phyloP scores from a whole-genome alignment of 2,888 invertebrate genomes.

The Limnephilus marmoratus region DNA sequence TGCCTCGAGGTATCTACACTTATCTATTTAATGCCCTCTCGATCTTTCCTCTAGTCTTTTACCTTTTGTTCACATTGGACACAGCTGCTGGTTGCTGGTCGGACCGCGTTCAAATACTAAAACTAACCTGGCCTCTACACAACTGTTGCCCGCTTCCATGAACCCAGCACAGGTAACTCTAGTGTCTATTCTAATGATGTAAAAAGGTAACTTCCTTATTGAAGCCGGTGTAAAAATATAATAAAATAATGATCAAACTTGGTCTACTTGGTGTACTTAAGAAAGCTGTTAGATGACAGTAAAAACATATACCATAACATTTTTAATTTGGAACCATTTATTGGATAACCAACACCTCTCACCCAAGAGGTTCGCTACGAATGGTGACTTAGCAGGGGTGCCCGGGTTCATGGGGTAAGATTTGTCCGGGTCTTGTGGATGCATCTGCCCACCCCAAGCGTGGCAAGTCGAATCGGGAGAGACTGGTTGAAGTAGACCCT shows the following conservation, averaged over 20 bases:
- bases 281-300: too few species aligned
- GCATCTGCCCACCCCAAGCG: too few species aligned
- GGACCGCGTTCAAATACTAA: conserved; percentile 40
- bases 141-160: background rate
- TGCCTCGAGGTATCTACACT: conserved; percentile 48
- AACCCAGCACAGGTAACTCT: background rate
- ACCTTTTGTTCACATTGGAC: conserved; percentile 37
- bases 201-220: background rate
- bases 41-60: conserved; percentile 39
- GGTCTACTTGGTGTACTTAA: background rate
- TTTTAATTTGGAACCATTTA: too few species aligned
- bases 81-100: conserved; percentile 26
- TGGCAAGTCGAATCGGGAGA: too few species aligned
- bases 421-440: too few species aligned
- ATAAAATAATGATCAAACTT: background rate
- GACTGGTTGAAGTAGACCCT: too few species aligned
- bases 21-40: conserved; percentile 56
- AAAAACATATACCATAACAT: too few species aligned
- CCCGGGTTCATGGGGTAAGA: too few species aligned
- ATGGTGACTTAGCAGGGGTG: too few species aligned
- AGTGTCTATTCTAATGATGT: background rate
- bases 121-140: background rate
- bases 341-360: too few species aligned
- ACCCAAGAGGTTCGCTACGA: too few species aligned
- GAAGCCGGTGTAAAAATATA: background rate